Evolutionary conservation across 64 coral and sea anemone genomes (phyloP), one percentile per base, ranked within the genome.

Genomic region (Platygyra sinensis): DNA sequence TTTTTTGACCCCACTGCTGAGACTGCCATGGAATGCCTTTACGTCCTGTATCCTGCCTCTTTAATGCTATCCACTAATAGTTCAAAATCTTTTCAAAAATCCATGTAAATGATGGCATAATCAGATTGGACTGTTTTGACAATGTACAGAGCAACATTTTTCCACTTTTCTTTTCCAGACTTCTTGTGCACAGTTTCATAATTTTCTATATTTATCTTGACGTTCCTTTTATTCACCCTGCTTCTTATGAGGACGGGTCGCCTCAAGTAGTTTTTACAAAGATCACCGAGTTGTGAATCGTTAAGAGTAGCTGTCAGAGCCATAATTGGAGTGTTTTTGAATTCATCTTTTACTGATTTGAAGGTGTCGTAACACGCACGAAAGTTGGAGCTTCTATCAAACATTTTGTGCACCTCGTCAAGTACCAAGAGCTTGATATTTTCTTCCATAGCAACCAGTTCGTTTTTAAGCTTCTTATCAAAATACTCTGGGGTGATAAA

Each of bases 331-430:
- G 67, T 28, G 11, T 28, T n/a, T 28, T 73, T 54, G 32, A 89
- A 89, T 12, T 67, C 36, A 9, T 77, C 0, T 0, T 73, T 17
- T 32, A 83, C 18, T 10, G 52, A 59, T 36, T 82, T 59, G 6
- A 94, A 10, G 2, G 79, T 59, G 54, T 89, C 28, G 39, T 84
- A 89, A 24, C 83, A 73, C 8, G 67, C 79, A 22, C 86, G 46
- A 29, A 94, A 94, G 15, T 65, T 31, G 46, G 0, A 30, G 60
- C 65, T 75, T 18, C 50, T 63, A 61, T 89, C 92, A 67, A 94
- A 89, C 20, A 94, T 36, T 77, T 94, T 94, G 38, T 94, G 92
- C 15, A 89, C 60, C 50, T 83, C 55, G 77, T 89, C 86, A 46
- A 87, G 54, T n/a, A 74, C 39, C 29, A 80, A 59, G 19, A 72